Conservation (phyloP, 2,113 vertebrate genomes). For the Oplegnathus fasciatus region DNA sequence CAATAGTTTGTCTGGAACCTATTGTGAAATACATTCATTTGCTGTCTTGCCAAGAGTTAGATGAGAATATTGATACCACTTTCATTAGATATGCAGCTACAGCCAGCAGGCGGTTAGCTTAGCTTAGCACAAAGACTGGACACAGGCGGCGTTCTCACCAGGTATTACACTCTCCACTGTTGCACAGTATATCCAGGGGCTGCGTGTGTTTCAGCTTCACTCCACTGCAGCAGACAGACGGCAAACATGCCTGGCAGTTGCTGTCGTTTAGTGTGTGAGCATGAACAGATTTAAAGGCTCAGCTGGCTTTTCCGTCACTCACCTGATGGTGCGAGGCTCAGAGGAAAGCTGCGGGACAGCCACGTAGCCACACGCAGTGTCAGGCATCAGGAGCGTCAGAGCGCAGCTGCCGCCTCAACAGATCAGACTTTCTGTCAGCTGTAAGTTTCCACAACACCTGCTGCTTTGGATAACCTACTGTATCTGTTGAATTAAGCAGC, state of each 20-base stretch:
- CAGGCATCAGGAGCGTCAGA: slow-evolving; percentile 10
- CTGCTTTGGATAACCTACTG: background rate
- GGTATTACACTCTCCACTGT: too few relatives aligned
- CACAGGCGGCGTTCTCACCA: background rate
- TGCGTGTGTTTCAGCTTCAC: too few relatives aligned
- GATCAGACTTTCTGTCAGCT: slow-evolving; percentile 15
- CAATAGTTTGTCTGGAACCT: background rate
- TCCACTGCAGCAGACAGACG: too few relatives aligned
- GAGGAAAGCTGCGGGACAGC: slow-evolving; percentile 30
- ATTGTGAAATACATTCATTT: background rate
- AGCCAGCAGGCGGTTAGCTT: background rate
- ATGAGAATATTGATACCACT: background rate
- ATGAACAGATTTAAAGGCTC: slow-evolving; percentile 53
- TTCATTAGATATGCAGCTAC: background rate
- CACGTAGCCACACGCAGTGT: background rate
- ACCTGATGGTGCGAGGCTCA: slow-evolving; percentile 47
- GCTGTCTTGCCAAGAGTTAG: background rate
- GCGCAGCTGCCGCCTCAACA: slow-evolving; percentile 49
- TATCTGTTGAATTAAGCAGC: background rate
- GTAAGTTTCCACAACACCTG: slow-evolving; percentile 26
- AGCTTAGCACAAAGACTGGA: background rate
- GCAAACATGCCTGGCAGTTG: background rate
- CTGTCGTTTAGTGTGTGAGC: slow-evolving; percentile 10
- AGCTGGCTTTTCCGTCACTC: slow-evolving; percentile 47
- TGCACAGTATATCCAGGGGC: too few relatives aligned